Evolutionary conservation across 1,140 invertebrate species (phyloP).

Genomic region (Musca vetustissima): DNA sequence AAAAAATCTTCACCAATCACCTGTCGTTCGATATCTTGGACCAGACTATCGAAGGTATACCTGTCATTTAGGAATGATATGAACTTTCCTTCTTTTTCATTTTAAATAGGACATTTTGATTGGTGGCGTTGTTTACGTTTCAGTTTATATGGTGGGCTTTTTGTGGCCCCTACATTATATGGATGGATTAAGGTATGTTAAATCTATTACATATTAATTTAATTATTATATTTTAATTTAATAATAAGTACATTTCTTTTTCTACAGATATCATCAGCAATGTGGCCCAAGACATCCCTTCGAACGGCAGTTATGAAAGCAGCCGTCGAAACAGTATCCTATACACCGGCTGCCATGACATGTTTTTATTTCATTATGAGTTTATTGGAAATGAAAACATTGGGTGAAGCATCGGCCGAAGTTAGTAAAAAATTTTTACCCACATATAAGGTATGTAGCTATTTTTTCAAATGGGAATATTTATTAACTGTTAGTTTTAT

Average conservation of each 20-base stretch:
- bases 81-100: too few relatives aligned
- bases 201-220: not conserved
- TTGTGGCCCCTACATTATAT: constrained; percentile 73
- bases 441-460: constrained; percentile 63
- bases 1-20: too few relatives aligned
- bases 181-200: constrained; percentile 67
- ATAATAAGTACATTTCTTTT: too few relatives aligned
- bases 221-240: not conserved
- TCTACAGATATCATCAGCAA: constrained; percentile 56
- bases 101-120: constrained; percentile 56
- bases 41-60: too few relatives aligned
- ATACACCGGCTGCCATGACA: constrained; percentile 76
- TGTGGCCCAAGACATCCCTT: constrained; percentile 67
- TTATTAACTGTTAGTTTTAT: too few relatives aligned
- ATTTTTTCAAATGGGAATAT: too few relatives aligned
- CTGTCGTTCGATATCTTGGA: too few relatives aligned
- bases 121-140: constrained; percentile 65
- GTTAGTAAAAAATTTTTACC: constrained; percentile 77
- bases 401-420: constrained; percentile 69
- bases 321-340: constrained; percentile 77
- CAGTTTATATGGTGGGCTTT: constrained; percentile 70
- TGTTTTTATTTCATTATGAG: constrained; percentile 84
- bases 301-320: constrained; percentile 70
- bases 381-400: constrained; percentile 72
- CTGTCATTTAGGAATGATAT: too few relatives aligned